phyloP scores from a whole-genome alignment of 2,888 invertebrate species.

The Imbricaverruca yamaguchii region DNA sequence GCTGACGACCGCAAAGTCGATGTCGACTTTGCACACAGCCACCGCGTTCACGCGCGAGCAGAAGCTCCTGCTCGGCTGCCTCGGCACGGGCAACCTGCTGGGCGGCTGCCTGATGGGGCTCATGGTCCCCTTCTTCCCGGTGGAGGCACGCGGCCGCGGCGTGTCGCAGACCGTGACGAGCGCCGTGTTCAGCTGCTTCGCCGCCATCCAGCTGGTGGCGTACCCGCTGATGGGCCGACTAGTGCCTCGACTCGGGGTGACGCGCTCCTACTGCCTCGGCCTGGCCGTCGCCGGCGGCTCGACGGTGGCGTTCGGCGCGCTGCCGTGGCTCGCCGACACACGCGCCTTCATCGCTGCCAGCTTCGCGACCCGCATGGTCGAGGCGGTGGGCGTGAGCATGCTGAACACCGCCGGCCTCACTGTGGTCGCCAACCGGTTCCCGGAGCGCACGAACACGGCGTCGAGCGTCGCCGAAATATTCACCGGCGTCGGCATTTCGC shows the following conservation, averaged over 20 bases:
- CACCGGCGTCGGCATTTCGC: constrained; percentile 69
- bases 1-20: no score
- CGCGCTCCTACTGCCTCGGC: not conserved
- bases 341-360: constrained; percentile 58
- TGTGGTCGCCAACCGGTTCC: constrained; percentile 66
- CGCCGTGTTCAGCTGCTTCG: no score
- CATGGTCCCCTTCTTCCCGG: no score
- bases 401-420: constrained; percentile 71
- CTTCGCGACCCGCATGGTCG: no score
- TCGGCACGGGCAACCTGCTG: not conserved
- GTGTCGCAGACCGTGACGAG: no score
- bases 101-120: not conserved
- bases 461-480: constrained; percentile 70
- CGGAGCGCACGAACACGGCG: constrained; percentile 64
- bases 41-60: no score
- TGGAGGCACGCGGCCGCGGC: no score
- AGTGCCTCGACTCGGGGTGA: not conserved
- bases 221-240: not conserved
- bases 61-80: no score
- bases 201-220: no score
- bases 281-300: not conserved
- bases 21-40: no score
- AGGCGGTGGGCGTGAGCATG: constrained; percentile 67
- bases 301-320: constrained; percentile 46
- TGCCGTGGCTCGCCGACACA: constrained; percentile 56